A percentile compares a stretch with the other conserved stretches of the same genome.
Conservation (phyloP, 1,140 invertebrate species). For the Melipona quadrifasciata region DNA sequence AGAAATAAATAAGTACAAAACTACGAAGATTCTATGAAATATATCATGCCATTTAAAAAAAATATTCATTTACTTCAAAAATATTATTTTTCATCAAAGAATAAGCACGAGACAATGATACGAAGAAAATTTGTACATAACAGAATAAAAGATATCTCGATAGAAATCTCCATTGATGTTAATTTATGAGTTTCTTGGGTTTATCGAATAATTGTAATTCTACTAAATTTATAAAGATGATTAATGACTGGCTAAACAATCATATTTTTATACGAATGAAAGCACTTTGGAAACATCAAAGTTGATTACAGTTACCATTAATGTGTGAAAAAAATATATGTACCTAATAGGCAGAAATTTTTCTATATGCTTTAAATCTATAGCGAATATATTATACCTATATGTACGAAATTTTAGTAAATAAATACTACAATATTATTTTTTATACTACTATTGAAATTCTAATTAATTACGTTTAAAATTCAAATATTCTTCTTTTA, state of each 20-base stretch:
- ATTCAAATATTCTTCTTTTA: too few relatives aligned
- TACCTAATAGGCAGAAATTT: neutral
- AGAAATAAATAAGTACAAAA: too few relatives aligned
- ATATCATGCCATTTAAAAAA: neutral
- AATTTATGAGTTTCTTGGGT: slow-evolving; percentile 18
- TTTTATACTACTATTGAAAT: too few relatives aligned
- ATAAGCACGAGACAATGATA: neutral
- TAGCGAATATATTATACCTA: neutral
- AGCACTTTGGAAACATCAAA: slow-evolving; percentile 21
- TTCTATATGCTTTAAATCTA: slow-evolving; percentile 12
- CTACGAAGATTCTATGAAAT: neutral
- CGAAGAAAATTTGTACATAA: neutral
- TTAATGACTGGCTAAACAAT: slow-evolving; percentile 15
- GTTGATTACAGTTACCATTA: slow-evolving; percentile 16
- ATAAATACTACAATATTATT: too few relatives aligned
- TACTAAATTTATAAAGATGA: slow-evolving; percentile 50
- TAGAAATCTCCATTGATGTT: slow-evolving; percentile 16
- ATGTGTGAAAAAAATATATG: neutral
- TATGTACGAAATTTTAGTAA: too few relatives aligned
- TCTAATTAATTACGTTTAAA: too few relatives aligned
- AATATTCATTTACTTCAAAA: neutral
- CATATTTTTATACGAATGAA: slow-evolving; percentile 24
- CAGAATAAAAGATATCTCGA: neutral
- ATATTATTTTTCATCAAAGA: neutral
- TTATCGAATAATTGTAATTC: slow-evolving; percentile 7